Evolutionary conservation across 2,797 vertebrate genomes (phyloP).

Genomic region (Enteromius mattozi): DNA sequence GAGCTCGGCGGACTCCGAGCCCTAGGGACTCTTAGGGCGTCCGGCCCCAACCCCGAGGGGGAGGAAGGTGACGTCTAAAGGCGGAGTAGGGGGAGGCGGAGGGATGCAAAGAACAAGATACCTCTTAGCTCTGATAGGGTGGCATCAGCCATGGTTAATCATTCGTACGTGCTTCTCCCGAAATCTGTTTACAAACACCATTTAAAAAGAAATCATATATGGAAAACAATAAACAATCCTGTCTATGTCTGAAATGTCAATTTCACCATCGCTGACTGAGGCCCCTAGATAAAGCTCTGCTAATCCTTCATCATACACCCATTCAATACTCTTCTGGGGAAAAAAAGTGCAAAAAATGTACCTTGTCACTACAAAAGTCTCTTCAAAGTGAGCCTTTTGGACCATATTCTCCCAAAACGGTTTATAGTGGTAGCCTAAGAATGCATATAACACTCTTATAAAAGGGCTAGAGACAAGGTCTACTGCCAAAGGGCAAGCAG

Average conservation of each 20-base stretch:
- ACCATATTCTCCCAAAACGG: not conserved
- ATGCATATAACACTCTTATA: not conserved
- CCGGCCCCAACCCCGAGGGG: too few species aligned
- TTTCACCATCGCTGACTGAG: not conserved
- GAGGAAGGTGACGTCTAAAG: too few species aligned
- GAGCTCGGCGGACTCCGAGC: too few species aligned
- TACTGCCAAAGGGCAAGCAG: not conserved
- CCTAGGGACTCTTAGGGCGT: too few species aligned
- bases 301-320: conserved; percentile 6
- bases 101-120: too few species aligned
- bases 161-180: too few species aligned
- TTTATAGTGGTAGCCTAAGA: not conserved
- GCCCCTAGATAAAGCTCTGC: conserved; percentile 25
- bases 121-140: too few species aligned
- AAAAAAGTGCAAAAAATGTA: not conserved
- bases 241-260: conserved; percentile 7
- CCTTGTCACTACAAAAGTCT: not conserved
- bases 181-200: too few species aligned
- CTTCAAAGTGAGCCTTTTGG: not conserved
- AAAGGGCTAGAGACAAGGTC: not conserved
- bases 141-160: too few species aligned
- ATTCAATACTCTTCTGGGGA: not conserved
- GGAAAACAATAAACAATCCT: conserved; percentile 30
- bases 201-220: not conserved
- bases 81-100: too few species aligned